Evolutionary conservation across 2,888 invertebrate genomes (phyloP).

Genomic region (Epinotia brunnichana): DNA sequence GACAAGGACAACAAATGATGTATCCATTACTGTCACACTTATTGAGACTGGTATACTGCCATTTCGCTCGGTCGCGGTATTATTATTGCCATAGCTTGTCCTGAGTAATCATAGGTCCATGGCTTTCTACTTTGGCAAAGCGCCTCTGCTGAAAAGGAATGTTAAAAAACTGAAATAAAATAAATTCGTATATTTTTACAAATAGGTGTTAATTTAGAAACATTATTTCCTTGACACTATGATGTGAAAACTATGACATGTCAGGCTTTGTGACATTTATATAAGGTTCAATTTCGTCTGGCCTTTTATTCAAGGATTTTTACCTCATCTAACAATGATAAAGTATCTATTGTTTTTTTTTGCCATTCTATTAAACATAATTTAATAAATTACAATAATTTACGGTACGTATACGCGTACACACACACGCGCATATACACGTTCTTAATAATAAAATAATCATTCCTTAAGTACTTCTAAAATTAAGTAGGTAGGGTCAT

Average conservation of each 20-base stretch:
- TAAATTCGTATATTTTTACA: slow-evolving; percentile 33
- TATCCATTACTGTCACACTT: too few species aligned
- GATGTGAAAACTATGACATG: background rate
- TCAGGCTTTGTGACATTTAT: background rate
- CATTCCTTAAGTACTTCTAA: background rate
- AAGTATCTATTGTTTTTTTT: background rate
- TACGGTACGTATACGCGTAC: background rate
- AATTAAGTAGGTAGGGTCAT: too few species aligned
- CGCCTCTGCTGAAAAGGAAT: too few species aligned
- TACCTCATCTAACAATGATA: background rate
- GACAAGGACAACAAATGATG: too few species aligned
- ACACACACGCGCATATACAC: too few species aligned
- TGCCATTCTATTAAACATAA: background rate
- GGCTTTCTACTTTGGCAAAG: too few species aligned
- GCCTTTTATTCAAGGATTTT: background rate
- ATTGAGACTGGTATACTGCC: too few species aligned
- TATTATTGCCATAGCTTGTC: too few species aligned
- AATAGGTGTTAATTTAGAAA: background rate
- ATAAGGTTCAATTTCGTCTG: background rate
- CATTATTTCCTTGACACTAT: background rate
- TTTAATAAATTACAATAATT: background rate
- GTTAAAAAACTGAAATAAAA: slow-evolving; percentile 18
- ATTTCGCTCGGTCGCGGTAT: too few species aligned
- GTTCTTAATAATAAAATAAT: background rate
- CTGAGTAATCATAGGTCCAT: too few species aligned